Base-by-base conservation (phyloP, 2,888 invertebrate species). In the Xanthia icteritia region DNA sequence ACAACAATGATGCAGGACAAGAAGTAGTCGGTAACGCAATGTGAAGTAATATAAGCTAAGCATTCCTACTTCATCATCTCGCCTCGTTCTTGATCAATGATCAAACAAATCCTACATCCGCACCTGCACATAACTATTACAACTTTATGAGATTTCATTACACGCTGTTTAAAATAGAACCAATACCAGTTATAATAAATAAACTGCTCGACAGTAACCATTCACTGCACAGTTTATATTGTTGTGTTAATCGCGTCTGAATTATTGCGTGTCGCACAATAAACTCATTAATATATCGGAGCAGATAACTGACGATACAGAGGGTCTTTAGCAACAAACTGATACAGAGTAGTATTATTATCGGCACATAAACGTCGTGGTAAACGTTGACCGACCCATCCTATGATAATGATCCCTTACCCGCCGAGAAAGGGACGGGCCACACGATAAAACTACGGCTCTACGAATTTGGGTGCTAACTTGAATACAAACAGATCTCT, bases 131-230 rank as follows among this genome's bases (percentile, higher is more conserved):
- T 85, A 56, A 82, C 68, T 85, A 82, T 84, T 82, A 84, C 85
- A 73, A 81, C 86, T 84, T 84, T 84, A 84, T 82, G 79, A 79
- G 83, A 70, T 85, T 85, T 75, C 83, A 85, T 78, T 84, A 72
- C 85, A 77, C 68, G 48, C 81, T 72, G 84, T 75, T 75, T 70
- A 70, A 82, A 84, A 85, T 82, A 84, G 83, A 84, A 69, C 54
- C 58, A 65, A 85, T 77, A 81, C 48, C 63, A 73, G 73, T 74
- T 72, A 77, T 56, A 81, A 83, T 83, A 71, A 85, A 85, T 82
- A 85, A 82, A 74, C 82, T 42, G n/a, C 20, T 82, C 60, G 75
- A 75, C 72, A 66, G 72, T 51, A 72, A 82, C 75, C 84, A 79
- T 79, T 79, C 83, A 73, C 65, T 85, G 75, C 69, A 61, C 75